Conservation (phyloP, 2,888 invertebrate genomes). For the Listrodromus nycthemerus region DNA sequence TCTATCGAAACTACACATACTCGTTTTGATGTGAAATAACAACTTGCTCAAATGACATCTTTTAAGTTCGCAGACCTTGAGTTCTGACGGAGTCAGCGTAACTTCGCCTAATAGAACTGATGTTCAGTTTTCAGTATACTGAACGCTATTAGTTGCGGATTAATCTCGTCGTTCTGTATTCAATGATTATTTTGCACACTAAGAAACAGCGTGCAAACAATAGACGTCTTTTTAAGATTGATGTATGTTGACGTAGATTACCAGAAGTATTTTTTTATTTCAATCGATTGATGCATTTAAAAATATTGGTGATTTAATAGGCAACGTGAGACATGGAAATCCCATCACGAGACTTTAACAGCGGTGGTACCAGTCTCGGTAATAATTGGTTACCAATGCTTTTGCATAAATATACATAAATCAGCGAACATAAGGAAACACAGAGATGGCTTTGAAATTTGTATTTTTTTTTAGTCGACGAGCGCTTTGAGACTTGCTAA, state of each 20-base stretch:
- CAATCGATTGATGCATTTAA: not conserved
- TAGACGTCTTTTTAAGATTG: not conserved
- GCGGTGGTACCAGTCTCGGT: slow-evolving; percentile 1
- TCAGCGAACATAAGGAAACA: not conserved
- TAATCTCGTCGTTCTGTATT: not conserved
- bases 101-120: not conserved
- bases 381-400: slow-evolving; percentile 5
- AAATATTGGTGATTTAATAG: slow-evolving; percentile 16
- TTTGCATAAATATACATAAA: slow-evolving; percentile 42
- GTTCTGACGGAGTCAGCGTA: not conserved
- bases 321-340: not conserved
- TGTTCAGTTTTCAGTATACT: not conserved
- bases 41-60: not conserved
- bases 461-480: not conserved
- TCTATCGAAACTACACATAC: not conserved
- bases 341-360: not conserved
- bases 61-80: not conserved
- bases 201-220: not conserved
- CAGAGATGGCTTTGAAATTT: slow-evolving; percentile 13
- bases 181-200: not conserved
- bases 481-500: not conserved
- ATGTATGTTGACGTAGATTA: not conserved
- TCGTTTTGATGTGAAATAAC: not conserved
- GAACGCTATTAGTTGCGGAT: not conserved
- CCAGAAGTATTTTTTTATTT: not conserved